phyloP scores from a whole-genome alignment of 2,888 invertebrate genomes.

The Volucella inanis region DNA sequence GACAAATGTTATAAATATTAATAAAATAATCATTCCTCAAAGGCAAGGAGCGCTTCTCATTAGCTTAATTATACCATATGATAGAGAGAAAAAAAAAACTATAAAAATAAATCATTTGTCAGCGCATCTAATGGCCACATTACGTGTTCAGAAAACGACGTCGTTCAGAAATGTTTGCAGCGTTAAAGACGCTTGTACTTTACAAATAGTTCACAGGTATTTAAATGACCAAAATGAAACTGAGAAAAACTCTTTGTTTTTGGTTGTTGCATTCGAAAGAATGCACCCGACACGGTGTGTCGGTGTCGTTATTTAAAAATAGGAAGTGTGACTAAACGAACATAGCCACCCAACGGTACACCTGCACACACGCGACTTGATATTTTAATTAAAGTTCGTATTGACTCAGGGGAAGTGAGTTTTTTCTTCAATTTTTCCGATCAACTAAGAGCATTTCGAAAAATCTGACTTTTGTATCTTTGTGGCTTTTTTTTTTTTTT shows the following conservation, averaged over 20 bases:
- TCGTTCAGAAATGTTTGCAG: not conserved
- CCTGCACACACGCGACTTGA: constrained; percentile 39
- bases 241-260: constrained; percentile 16
- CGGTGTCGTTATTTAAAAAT: constrained; percentile 39
- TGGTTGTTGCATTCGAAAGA: constrained; percentile 29
- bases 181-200: constrained; percentile 13
- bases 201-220: constrained; percentile 28
- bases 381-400: constrained; percentile 40
- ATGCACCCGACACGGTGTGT: constrained; percentile 48
- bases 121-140: constrained; percentile 27
- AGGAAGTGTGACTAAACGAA: constrained; percentile 51
- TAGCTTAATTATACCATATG: not conserved
- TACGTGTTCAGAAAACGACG: not conserved
- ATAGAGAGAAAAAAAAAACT: not conserved
- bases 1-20: not conserved
- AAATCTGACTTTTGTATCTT: not conserved
- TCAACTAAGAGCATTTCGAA: not conserved
- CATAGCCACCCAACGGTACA: not conserved
- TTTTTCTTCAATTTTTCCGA: not conserved
- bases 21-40: not conserved
- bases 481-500: not conserved
- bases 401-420: constrained; percentile 22
- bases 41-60: not conserved
- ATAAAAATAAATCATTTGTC: constrained; percentile 43
- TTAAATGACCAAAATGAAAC: not conserved